Conservation (phyloP, 2,797 vertebrate genomes). For the Salarias fasciatus region DNA sequence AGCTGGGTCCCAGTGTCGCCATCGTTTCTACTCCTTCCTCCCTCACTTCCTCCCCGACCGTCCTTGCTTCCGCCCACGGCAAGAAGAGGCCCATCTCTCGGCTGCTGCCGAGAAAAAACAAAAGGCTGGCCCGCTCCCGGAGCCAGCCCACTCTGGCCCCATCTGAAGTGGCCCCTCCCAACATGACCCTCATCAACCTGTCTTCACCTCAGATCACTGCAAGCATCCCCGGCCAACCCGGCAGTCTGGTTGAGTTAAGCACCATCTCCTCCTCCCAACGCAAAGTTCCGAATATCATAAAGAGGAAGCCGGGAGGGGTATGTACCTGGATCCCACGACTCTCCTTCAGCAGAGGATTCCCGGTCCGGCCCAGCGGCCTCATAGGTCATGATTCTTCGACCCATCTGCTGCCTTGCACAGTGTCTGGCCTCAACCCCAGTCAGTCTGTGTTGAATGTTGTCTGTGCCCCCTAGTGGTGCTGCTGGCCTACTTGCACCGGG, state of each 20-base stretch:
- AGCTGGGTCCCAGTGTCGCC: slow-evolving; percentile 80
- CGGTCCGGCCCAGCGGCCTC: slow-evolving; percentile 75
- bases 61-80: slow-evolving; percentile 82
- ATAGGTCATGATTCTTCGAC: slow-evolving; percentile 86
- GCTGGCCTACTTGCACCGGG: slow-evolving; percentile 86
- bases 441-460: slow-evolving; percentile 93
- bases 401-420: slow-evolving; percentile 88
- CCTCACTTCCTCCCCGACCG: slow-evolving; percentile 71
- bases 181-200: slow-evolving; percentile 97
- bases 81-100: slow-evolving; percentile 96
- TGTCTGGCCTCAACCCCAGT: slow-evolving; percentile 85
- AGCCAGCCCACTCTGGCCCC: slow-evolving; percentile 88
- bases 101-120: slow-evolving; percentile 90
- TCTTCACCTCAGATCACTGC: slow-evolving; percentile 88
- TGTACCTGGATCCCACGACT: slow-evolving; percentile 93
- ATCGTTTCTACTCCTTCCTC: slow-evolving; percentile 84
- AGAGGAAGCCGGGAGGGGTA: slow-evolving; percentile 91
- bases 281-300: slow-evolving; percentile 97
- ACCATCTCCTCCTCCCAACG: slow-evolving; percentile 87
- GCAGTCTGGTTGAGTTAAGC: slow-evolving; percentile 88
- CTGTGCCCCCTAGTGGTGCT: slow-evolving; percentile 85
- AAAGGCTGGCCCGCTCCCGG: slow-evolving; percentile 90
- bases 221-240: slow-evolving; percentile 84
- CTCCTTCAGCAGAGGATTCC: slow-evolving; percentile 86
- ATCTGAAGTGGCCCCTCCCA: slow-evolving; percentile 87